These are phyloP conservation scores for Incurvaria masculella DNA, from an alignment of 2,888 invertebrate species.

Conservation along the genomic window DNA sequence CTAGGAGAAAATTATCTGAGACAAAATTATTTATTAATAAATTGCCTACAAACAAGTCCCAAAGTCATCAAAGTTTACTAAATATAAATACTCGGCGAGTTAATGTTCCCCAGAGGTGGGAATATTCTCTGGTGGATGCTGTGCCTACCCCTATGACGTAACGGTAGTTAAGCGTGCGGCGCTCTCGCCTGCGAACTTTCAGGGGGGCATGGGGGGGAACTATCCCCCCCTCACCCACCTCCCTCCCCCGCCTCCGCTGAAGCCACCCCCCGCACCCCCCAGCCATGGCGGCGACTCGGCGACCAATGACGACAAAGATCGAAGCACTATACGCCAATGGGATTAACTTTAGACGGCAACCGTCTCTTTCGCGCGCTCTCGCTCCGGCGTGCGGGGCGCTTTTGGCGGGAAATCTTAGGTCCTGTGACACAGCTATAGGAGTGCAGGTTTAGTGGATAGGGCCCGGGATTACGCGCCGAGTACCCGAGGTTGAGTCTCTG, in stretches of 20 bases:
- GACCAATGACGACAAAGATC: conserved; percentile 56
- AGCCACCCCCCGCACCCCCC: conserved; percentile 19
- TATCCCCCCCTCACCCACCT: conserved; percentile 35
- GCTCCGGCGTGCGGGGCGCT: conserved; percentile 16
- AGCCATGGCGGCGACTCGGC: conserved; percentile 54
- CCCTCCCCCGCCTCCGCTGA: conserved; percentile 43
- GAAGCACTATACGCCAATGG: conserved; percentile 54
- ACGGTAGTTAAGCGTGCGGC: conserved; percentile 29
- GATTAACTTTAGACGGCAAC: conserved; percentile 38
- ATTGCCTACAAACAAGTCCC: too few relatives aligned
- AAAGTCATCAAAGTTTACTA: too few relatives aligned
- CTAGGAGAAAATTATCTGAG: too few relatives aligned
- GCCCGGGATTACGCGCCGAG: too few relatives aligned
- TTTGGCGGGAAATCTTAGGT: too few relatives aligned
- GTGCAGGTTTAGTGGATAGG: too few relatives aligned
- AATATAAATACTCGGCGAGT: too few relatives aligned
- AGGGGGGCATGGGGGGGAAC: neutral
- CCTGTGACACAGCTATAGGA: too few relatives aligned
- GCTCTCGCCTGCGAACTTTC: conserved; percentile 17
- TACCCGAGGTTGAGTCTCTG: too few relatives aligned
- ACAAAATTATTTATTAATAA: too few relatives aligned
- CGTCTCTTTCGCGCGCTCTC: conserved; percentile 22
- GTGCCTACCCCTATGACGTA: conserved; percentile 24
- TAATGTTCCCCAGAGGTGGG: conserved; percentile 12
- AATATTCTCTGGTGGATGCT: conserved; percentile 17